Conservation (phyloP, 1,140 invertebrate species). For the Drosophila obscura region DNA sequence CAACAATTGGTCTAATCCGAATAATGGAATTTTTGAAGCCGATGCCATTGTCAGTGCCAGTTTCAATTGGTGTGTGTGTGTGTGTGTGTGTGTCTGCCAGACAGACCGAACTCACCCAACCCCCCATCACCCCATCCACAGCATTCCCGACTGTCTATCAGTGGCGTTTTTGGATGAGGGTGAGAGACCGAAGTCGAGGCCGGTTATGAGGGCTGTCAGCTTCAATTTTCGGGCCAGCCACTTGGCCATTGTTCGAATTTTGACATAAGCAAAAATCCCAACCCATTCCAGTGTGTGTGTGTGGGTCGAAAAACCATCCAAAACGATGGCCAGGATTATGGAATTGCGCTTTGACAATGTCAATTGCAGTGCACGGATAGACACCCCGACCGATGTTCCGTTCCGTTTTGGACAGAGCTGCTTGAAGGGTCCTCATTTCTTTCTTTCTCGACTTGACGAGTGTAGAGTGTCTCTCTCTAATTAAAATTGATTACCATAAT, state of each 20-base stretch:
- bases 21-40: conserved; percentile 65
- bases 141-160: conserved; percentile 31
- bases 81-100: too few species aligned
- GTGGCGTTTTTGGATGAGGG: conserved; percentile 1
- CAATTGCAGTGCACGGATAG: conserved; percentile 53
- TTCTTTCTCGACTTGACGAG: background rate
- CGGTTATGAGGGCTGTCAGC: conserved; percentile 58
- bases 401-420: conserved; percentile 30
- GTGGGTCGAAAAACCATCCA: conserved; percentile 8
- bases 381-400: conserved; percentile 1
- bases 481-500: conserved; percentile 82
- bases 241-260: conserved; percentile 74
- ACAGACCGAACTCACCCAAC: background rate
- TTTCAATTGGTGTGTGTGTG: conserved; percentile 28
- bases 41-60: conserved; percentile 26
- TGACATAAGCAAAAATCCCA: conserved; percentile 79
- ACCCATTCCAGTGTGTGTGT: conserved; percentile 8
- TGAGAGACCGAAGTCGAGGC: conserved; percentile 1
- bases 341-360: conserved; percentile 70
- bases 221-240: conserved; percentile 72
- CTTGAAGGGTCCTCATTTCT: conserved; percentile 37
- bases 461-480: conserved; percentile 53
- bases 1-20: conserved; percentile 69
- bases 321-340: conserved; percentile 49
- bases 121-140: background rate